phyloP scores from a whole-genome alignment of 2,797 vertebrate genomes.

The Streptopelia turtur region DNA sequence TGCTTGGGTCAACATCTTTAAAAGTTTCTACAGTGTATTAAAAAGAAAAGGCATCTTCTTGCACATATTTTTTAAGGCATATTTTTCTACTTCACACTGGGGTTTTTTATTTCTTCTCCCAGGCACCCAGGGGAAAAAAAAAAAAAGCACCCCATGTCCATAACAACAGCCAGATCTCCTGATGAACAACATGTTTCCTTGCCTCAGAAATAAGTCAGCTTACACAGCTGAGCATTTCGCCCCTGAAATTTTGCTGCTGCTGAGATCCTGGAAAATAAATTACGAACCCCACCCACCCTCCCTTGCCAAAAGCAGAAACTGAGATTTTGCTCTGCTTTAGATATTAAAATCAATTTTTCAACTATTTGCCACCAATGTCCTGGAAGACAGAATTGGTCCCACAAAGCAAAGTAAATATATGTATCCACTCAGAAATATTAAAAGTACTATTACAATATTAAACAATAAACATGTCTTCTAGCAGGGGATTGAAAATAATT shows the following conservation, averaged over 20 bases:
- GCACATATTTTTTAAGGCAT: conserved; percentile 34
- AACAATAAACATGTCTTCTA: neutral
- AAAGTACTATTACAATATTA: neutral
- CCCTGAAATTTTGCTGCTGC: neutral
- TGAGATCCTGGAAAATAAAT: neutral
- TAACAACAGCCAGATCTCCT: neutral
- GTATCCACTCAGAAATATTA: neutral
- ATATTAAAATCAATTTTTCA: conserved; percentile 1
- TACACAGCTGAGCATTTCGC: neutral
- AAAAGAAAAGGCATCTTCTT: conserved; percentile 13
- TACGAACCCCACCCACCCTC: neutral
- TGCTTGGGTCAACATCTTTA: neutral
- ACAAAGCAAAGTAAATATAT: neutral
- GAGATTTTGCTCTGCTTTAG: neutral
- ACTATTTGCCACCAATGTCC: neutral
- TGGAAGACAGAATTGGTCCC: neutral
- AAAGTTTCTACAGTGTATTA: conserved; percentile 20
- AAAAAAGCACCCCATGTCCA: neutral
- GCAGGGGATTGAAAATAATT: neutral
- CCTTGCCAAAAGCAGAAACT: neutral
- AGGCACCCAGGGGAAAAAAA: conserved; percentile 60
- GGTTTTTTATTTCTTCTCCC: conserved; percentile 67
- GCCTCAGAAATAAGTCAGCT: neutral
- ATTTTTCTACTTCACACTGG: conserved; percentile 67
- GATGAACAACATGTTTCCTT: neutral